Evolutionary conservation across 1,140 invertebrate species (phyloP), one percentile per base, ranked within the genome.

Genomic region (Zaprionus nigranus): DNA sequence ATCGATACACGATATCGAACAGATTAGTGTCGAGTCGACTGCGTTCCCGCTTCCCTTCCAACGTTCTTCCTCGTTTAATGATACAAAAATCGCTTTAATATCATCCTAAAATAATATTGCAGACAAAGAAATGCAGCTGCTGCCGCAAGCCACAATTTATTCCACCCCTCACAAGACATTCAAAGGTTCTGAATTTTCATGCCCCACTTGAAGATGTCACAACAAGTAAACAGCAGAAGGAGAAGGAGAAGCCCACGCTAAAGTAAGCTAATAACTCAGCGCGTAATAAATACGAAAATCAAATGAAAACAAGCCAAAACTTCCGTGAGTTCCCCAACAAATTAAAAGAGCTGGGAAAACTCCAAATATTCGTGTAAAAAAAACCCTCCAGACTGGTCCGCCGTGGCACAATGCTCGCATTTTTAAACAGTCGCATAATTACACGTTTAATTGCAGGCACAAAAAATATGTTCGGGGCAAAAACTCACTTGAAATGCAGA

Each of bases 361-460:
- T 54, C 26, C 65, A 51, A 43, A 69, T 43, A 57, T 51, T 20
- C 36, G n/a, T 1, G 53, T 22, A 40, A 38, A 46, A 17, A 17
- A 17, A 17, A 46, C 40, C 40, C 40, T 17, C n/a, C n/a, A n/a
- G 40, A 17, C n/a, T 11, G 0, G 30, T 0, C 30, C 30, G 30
- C 3, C 30, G 30, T 6, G 61, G 75, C 46, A 67, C 60, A 60
- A 26, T 46, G 53, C 63, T 81, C 56, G 83, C 71, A 87, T 84
- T 81, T 81, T 84, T 81, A 87, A 87, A 78, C 66, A 90, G 83
- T 67, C 70, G 57, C 81, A 82, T 92, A 92, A 92, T 92, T 92
- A 92, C 90, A 92, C 83, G 75, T 92, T 92, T 92, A 92, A 92
- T 92, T 92, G 90, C 84, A 82, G 28, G 26, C 38, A n/a, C 61